These are phyloP conservation scores for Tenthredo notha DNA, from an alignment of 2,888 invertebrate species.

Conservation along the genomic window DNA sequence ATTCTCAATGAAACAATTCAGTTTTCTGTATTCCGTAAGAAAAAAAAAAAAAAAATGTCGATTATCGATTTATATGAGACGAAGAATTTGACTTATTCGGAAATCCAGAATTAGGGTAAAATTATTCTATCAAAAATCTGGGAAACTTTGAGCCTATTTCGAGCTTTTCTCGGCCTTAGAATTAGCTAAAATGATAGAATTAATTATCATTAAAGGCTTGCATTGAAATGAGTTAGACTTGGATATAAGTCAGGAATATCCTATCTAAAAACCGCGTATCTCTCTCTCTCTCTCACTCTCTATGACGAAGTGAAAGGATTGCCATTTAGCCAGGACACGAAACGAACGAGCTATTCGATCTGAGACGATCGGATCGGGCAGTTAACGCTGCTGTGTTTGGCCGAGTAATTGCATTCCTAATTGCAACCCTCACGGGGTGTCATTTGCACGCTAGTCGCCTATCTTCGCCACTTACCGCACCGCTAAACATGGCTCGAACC, in stretches of 20 bases:
- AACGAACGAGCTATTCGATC: slow-evolving; percentile 12
- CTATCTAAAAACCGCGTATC: neutral
- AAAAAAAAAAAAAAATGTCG: neutral
- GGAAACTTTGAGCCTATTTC: neutral
- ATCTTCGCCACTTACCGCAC: slow-evolving; percentile 42
- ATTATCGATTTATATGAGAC: neutral
- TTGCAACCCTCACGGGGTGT: slow-evolving; percentile 46
- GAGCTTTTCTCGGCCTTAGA: neutral
- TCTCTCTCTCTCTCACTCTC: neutral
- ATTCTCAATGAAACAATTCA: neutral
- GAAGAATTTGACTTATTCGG: neutral
- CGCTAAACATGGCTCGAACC: neutral
- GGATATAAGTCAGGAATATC: neutral
- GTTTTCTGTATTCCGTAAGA: neutral
- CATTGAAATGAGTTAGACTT: neutral
- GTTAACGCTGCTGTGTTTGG: neutral
- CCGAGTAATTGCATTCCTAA: slow-evolving; percentile 38
- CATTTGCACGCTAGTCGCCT: slow-evolving; percentile 43
- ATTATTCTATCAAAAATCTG: neutral
- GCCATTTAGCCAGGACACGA: neutral
- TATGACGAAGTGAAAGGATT: slow-evolving; percentile 10
- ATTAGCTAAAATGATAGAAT: neutral
- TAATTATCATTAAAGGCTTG: neutral
- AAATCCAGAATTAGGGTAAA: neutral
- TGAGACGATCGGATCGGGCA: neutral